Conservation (phyloP, 2,888 invertebrate species). For the Ernsta delagoae region DNA sequence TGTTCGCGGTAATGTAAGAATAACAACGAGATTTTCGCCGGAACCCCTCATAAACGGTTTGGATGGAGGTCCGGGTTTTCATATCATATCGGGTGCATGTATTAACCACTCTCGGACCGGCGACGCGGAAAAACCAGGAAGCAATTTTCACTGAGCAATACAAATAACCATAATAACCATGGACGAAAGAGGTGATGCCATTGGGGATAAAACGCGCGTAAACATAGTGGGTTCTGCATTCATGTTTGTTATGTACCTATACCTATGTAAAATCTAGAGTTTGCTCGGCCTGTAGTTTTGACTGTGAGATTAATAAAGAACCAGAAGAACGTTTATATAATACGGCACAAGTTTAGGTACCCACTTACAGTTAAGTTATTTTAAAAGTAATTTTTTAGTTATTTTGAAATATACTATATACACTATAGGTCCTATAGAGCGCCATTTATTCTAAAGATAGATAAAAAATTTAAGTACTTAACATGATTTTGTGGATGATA, state of each 20-base stretch:
- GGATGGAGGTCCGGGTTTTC: conserved; percentile 55
- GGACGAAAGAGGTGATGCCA: conserved; percentile 17
- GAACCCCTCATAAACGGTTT: conserved; percentile 64
- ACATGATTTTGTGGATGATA: too few species aligned
- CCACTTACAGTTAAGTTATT: too few species aligned
- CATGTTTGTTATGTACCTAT: background rate
- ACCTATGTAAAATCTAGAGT: background rate
- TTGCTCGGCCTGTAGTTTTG: background rate
- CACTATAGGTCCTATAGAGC: too few species aligned
- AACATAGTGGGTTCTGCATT: conserved; percentile 14
- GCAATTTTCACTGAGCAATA: conserved; percentile 47
- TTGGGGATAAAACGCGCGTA: conserved; percentile 27
- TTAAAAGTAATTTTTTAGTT: too few species aligned
- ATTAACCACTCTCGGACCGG: conserved; percentile 54
- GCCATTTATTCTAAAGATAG: too few species aligned
- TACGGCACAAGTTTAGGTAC: too few species aligned
- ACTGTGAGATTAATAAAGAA: too few species aligned
- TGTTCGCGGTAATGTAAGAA: conserved; percentile 68
- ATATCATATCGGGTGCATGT: conserved; percentile 56
- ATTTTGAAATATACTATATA: too few species aligned
- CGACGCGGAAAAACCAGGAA: conserved; percentile 61
- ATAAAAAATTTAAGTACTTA: too few species aligned
- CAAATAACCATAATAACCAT: conserved; percentile 31
- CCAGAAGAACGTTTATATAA: too few species aligned
- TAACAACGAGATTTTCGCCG: conserved; percentile 58